These are phyloP conservation scores for Dyspetes luteomarginatus DNA, from an alignment of 2,888 invertebrate genomes.

Conservation along the genomic window DNA sequence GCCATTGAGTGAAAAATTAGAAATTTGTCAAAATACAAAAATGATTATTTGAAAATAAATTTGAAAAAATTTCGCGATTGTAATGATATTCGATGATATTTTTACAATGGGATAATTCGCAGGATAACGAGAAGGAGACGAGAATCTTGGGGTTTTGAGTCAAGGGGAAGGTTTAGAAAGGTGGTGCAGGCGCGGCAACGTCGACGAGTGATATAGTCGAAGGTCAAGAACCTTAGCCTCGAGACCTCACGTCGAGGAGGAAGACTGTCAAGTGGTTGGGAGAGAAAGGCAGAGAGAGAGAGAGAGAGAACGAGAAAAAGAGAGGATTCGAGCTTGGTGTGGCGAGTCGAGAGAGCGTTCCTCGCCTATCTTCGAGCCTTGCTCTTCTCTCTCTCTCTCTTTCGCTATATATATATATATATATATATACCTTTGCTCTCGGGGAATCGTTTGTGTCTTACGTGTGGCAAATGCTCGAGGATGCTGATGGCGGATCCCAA, in stretches of 20 bases:
- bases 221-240: conserved; percentile 66
- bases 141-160: conserved; percentile 4
- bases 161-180: conserved; percentile 23
- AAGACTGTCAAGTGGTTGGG: conserved; percentile 69
- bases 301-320: conserved; percentile 7
- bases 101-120: neutral
- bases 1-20: neutral
- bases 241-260: conserved; percentile 62
- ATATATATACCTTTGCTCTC: neutral
- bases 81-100: neutral
- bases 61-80: neutral
- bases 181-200: conserved; percentile 28
- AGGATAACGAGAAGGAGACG: neutral
- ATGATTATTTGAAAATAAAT: too few species aligned
- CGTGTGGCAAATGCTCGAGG: conserved; percentile 8
- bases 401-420: too few species aligned
- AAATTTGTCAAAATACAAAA: neutral
- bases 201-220: conserved; percentile 49
- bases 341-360: neutral
- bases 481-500: conserved; percentile 31
- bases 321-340: neutral
- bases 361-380: conserved; percentile 2
- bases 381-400: conserved; percentile 2
- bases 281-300: conserved; percentile 17
- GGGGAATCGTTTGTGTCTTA: conserved; percentile 1